Evolutionary conservation across 1,140 invertebrate genomes (phyloP), one percentile per base, ranked within the genome.

Genomic region (Neodiprion virginianus): DNA sequence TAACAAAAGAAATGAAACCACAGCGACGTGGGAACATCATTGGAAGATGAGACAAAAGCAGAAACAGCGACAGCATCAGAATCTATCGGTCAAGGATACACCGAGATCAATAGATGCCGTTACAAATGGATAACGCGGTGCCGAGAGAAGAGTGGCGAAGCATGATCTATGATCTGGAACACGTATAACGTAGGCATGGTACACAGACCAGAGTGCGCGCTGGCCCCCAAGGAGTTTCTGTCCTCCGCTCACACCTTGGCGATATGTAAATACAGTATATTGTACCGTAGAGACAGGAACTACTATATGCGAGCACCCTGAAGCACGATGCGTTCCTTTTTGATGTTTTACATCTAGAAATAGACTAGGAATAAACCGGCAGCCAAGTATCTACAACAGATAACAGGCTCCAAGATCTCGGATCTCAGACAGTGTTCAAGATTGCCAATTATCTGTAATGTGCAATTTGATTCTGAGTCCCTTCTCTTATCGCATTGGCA

Each of bases 361-460:
- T 61, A 61, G 53, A 61, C n/a, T 17, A 12, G 53, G 53, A 61
- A 61, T 17, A 17, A 61, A 61, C 11, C 53, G 53, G 28, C 28
- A 5, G 53, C n/a, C 8, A 8, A 61, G 53, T 61, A 61, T 61
- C 53, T 8, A 17, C 5, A 61, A 17, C 53, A 61, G 53, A 61
- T 61, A 61, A 61, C 53, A 61, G 8, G 53, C 53, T 61, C 53
- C 5, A 5, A 40, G 28, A 5, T 40, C 53, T 61, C 8, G 53
- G 53, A 61, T 61, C 53, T 11, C 53, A 17, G 53, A 61, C 53
- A 61, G 53, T 61, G 53, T 61, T 61, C 53, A 61, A 86, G 85
- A 86, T 86, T 85, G 83, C 85, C 85, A 86, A 86, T 86, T 86
- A 86, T 78, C 79, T 78, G 76, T 83, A 86, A 86, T 83, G 82